Conservation (phyloP, 1,140 invertebrate genomes). For the Drosophila neocordata region DNA sequence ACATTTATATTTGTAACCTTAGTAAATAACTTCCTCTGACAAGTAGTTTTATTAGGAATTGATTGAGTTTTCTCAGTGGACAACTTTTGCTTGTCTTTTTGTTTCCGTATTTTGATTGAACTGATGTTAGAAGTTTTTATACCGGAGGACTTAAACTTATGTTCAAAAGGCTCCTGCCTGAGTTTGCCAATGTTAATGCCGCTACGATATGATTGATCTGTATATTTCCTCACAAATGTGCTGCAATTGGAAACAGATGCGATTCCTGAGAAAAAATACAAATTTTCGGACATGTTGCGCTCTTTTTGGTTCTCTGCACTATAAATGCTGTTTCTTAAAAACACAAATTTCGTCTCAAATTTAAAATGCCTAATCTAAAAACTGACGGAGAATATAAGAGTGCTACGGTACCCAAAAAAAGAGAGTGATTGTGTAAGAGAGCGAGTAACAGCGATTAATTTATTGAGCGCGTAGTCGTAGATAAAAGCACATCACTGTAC, state of each 20-base stretch:
- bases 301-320: no score
- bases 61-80: no score
- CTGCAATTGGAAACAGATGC: conserved; percentile 11
- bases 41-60: no score
- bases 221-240: conserved; percentile 23
- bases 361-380: background rate
- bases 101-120: no score
- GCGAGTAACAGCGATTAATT: background rate
- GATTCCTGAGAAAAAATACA: conserved; percentile 19
- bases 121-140: no score
- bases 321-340: conserved; percentile 8
- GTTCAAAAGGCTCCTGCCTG: no score
- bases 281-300: conserved; percentile 20
- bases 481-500: background rate
- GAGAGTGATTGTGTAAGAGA: no score
- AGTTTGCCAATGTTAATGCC: background rate
- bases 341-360: conserved; percentile 17
- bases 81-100: no score
- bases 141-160: no score
- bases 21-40: no score
- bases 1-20: no score
- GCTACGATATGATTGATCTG: background rate
- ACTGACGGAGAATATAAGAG: conserved; percentile 9
- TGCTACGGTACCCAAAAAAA: background rate
- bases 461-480: background rate